Evolutionary conservation across 1,140 invertebrate genomes (phyloP).

Genomic region (Diuraphis noxia): DNA sequence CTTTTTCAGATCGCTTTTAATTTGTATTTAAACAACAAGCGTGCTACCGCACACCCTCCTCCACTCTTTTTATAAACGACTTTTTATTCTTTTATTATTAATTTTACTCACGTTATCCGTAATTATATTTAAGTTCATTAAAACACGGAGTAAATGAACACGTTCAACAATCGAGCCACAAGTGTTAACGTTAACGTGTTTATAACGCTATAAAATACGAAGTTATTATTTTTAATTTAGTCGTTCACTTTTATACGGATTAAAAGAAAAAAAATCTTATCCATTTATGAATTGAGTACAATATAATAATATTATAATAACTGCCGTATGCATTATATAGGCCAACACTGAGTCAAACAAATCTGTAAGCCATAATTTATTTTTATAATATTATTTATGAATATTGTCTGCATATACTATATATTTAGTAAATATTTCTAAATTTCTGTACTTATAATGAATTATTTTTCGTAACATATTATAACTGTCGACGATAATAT

Average conservation of each 20-base stretch:
- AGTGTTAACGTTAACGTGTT: conserved; percentile 10
- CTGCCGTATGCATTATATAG: not conserved
- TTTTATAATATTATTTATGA: not conserved
- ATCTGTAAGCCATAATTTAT: not conserved
- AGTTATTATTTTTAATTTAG: conserved; percentile 1
- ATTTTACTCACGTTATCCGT: conserved; percentile 14
- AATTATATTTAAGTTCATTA: conserved; percentile 38
- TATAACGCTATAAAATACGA: not conserved
- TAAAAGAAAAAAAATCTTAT: not conserved
- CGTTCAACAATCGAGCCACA: not conserved
- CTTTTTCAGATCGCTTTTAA: conserved; percentile 26
- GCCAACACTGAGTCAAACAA: too few species aligned
- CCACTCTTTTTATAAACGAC: not conserved
- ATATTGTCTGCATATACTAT: too few species aligned
- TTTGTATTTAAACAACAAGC: conserved; percentile 15
- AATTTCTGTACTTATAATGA: too few species aligned
- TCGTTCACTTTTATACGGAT: not conserved
- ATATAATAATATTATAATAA: not conserved
- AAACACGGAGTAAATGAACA: not conserved
- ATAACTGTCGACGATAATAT: not conserved
- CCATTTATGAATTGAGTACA: not conserved
- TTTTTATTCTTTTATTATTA: conserved; percentile 11
- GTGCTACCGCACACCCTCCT: not conserved
- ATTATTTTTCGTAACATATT: too few species aligned
- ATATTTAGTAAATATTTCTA: too few species aligned